A percentile compares a stretch with the other conserved stretches of the same genome.
Conservation (phyloP, 2,888 invertebrate genomes). For the Colletes collaris region DNA sequence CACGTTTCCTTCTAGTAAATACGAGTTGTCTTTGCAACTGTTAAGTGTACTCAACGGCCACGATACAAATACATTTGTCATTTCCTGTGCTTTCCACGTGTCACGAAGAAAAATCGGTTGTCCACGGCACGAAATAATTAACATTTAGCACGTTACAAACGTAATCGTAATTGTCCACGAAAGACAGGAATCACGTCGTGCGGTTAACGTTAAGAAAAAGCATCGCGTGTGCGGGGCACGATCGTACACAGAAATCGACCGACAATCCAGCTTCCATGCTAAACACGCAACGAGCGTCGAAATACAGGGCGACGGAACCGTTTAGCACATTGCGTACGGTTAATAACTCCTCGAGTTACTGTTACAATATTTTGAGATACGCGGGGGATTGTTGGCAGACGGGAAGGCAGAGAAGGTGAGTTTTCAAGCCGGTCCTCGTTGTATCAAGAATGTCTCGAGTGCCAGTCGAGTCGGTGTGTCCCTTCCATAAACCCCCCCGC, state of each 20-base stretch:
- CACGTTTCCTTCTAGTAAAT: too few species aligned
- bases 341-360: slow-evolving; percentile 29
- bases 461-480: slow-evolving; percentile 57
- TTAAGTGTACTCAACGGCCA: background rate
- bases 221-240: background rate
- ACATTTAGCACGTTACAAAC: background rate
- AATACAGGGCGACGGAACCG: background rate
- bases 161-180: background rate
- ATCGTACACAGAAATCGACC: slow-evolving; percentile 17
- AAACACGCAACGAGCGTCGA: background rate
- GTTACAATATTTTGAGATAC: slow-evolving; percentile 49
- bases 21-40: too few species aligned
- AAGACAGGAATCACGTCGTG: background rate
- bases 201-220: slow-evolving; percentile 1
- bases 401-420: slow-evolving; percentile 32
- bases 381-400: slow-evolving; percentile 27
- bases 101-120: too few species aligned
- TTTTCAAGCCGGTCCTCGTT: slow-evolving; percentile 64
- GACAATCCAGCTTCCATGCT: background rate
- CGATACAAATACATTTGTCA: too few species aligned
- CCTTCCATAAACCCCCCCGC: slow-evolving; percentile 46
- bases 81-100: too few species aligned
- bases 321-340: slow-evolving; percentile 21
- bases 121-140: too few species aligned
- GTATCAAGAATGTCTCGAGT: slow-evolving; percentile 68